Conservation (phyloP, 2,888 invertebrate genomes). For the Eucera pruinosa region DNA sequence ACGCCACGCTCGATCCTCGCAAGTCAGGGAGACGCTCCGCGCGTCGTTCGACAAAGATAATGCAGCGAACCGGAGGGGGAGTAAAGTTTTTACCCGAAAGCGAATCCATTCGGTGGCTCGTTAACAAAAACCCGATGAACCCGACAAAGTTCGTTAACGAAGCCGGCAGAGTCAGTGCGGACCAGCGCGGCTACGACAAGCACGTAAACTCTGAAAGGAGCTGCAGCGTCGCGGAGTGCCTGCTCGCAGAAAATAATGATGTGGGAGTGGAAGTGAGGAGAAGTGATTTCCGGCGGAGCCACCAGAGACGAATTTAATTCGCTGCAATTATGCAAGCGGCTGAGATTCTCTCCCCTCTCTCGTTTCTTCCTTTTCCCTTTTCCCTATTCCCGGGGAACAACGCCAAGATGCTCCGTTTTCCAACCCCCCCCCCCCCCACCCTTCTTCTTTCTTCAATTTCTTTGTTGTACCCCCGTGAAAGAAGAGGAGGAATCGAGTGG, state of each 20-base stretch:
- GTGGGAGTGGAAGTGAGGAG: constrained; percentile 56
- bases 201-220: constrained; percentile 68
- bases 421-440: background rate
- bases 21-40: constrained; percentile 1
- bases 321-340: constrained; percentile 66
- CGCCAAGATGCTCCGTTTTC: background rate
- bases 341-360: background rate
- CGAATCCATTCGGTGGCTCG: constrained; percentile 63
- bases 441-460: background rate
- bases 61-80: constrained; percentile 27
- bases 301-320: constrained; percentile 76
- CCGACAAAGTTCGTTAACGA: constrained; percentile 70
- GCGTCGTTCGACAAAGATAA: constrained; percentile 53
- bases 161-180: constrained; percentile 29
- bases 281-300: constrained; percentile 68
- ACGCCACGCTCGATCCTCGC: constrained; percentile 41
- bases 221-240: constrained; percentile 23
- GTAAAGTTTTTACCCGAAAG: constrained; percentile 60
- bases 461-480: background rate
- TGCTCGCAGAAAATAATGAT: constrained; percentile 64
- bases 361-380: background rate
- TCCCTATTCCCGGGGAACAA: background rate
- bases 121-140: constrained; percentile 70
- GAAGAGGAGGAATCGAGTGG: constrained; percentile 23
- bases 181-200: constrained; percentile 44